Evolutionary conservation across 2,113 vertebrate genomes (phyloP).

Genomic region (Trichomycterus rosablanca): DNA sequence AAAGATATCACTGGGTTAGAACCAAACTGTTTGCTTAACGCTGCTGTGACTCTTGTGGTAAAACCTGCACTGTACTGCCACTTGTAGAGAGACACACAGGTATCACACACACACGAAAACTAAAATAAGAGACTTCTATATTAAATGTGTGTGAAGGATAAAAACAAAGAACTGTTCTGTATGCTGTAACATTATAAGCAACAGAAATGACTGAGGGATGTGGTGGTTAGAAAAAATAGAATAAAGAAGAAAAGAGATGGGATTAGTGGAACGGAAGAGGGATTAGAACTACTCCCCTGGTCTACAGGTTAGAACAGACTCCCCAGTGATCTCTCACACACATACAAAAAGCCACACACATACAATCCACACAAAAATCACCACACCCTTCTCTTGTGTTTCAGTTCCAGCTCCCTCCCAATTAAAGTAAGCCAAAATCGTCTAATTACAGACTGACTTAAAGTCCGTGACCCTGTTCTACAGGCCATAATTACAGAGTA

Average conservation of each 20-base stretch:
- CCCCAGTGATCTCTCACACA: neutral
- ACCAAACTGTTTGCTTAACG: too few relatives aligned
- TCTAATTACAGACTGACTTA: conserved; percentile 35
- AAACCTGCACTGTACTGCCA: too few relatives aligned
- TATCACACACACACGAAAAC: too few relatives aligned
- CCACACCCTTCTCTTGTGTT: conserved; percentile 29
- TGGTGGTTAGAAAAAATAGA: neutral
- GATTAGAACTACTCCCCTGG: conserved; percentile 18
- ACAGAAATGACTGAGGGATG: neutral
- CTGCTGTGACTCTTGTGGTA: too few relatives aligned
- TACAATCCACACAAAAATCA: conserved; percentile 6
- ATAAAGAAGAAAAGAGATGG: conserved; percentile 12
- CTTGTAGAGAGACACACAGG: too few relatives aligned
- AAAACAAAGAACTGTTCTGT: neutral
- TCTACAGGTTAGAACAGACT: conserved; percentile 27
- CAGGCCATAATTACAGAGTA: conserved; percentile 32
- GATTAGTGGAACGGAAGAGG: conserved; percentile 14
- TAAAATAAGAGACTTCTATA: too few relatives aligned
- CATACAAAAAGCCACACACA: neutral
- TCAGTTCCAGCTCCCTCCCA: conserved; percentile 21
- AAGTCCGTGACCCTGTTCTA: conserved; percentile 25
- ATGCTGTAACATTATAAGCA: neutral
- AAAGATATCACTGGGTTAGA: too few relatives aligned
- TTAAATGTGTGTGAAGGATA: too few relatives aligned
- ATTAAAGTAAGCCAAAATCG: conserved; percentile 4